Evolutionary conservation across 2,888 invertebrate genomes (phyloP), one percentile per base, ranked within the genome.

Genomic region (Odontothrips loti): DNA sequence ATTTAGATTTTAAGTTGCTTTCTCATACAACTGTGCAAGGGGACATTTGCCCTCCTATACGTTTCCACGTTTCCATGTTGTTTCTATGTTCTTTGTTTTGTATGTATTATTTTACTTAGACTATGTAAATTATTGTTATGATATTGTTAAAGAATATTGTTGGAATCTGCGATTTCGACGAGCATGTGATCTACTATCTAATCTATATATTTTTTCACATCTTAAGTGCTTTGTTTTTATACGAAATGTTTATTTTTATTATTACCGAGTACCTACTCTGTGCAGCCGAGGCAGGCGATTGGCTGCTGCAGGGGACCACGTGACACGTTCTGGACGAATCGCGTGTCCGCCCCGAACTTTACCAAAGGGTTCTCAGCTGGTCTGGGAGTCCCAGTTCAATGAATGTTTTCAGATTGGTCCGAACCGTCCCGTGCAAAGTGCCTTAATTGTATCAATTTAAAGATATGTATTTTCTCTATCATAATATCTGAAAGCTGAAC

Each of bases 41-140:
- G 34, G 34, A n/a, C 34, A 2, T 43, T 43, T 43, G 34, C 34
- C 34, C 34, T 4, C 6, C 34, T 43, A n/a, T n/a, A 43, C 34
- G 34, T 75, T 75, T 75, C 23, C 23, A 27, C 12, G 68, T 75
- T 27, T 68, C 68, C 68, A 68, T n/a, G 11, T n/a, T n/a, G 68
- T n/a, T 68, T 75, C 12, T 75, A 75, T 23, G 23, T 12, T 75
- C 23, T 75, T 75, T 75, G 68, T 75, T 75, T 75, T 75, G 23
- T 27, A 75, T 75, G 27, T 27, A 27, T 23, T 75, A 75, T 75
- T 75, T 75, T 27, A 75, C 68, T 27, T 75, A 27, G 23, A 27
- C 6, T 27, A 75, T 23, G 12, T 75, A 75, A 75, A 27, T 75
- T 75, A 75, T 75, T 75, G 27, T 75, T 75, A 27, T 27, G 58